Conservation (phyloP, 2,113 vertebrate genomes). For the Tragelaphus scriptus region DNA sequence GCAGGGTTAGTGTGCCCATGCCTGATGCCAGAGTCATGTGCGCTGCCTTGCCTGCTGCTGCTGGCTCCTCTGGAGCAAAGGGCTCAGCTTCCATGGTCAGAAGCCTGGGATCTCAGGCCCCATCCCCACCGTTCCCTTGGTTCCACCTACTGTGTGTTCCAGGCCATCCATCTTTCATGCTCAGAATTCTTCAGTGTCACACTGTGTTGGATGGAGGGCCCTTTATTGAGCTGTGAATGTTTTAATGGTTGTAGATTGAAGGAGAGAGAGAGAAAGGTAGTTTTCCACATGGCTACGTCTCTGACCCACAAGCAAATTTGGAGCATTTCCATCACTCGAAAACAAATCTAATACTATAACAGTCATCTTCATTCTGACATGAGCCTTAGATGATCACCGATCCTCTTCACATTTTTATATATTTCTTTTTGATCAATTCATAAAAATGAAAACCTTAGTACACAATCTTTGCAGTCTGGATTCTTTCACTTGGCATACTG, state of each 20-base stretch:
- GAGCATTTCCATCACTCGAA: neutral
- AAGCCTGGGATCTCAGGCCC: neutral
- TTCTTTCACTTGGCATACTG: neutral
- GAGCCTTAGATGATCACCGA: neutral
- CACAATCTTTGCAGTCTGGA: neutral
- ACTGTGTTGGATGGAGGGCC: neutral
- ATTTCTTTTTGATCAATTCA: neutral
- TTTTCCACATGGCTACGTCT: neutral
- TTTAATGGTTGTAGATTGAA: neutral
- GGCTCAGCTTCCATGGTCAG: neutral
- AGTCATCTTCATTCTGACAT: neutral
- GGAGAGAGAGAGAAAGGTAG: neutral
- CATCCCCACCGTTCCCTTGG: neutral
- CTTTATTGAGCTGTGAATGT: neutral
- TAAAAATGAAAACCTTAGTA: neutral
- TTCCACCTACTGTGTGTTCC: neutral
- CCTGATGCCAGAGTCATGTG: neutral
- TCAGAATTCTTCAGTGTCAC: neutral
- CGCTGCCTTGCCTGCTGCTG: neutral
- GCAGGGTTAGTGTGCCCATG: neutral
- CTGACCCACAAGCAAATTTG: neutral
- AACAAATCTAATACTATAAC: neutral
- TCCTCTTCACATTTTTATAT: neutral
- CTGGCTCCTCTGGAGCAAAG: neutral
- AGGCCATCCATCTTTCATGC: neutral